These are phyloP conservation scores for Herpailurus yagouaroundi DNA, from an alignment of 2,113 vertebrate species.

Conservation along the genomic window DNA sequence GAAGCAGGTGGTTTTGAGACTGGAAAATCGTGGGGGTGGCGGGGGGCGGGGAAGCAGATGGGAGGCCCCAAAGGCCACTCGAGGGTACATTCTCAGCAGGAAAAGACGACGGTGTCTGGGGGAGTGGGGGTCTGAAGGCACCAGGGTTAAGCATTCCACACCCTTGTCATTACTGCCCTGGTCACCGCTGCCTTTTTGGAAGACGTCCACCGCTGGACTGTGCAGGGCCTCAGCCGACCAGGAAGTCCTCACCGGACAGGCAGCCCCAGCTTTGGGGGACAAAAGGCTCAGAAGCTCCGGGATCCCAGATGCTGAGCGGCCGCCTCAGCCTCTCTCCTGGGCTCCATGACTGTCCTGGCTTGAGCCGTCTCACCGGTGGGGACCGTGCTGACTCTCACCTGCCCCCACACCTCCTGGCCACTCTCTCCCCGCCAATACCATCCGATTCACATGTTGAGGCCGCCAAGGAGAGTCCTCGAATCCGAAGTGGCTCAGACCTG, in stretches of 20 bases:
- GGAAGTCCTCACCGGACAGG: neutral
- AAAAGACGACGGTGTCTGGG: neutral
- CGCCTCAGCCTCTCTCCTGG: neutral
- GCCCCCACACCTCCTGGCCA: neutral
- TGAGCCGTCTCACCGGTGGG: neutral
- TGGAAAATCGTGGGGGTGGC: neutral
- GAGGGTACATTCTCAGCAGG: neutral
- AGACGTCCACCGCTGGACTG: neutral
- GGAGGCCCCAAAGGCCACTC: neutral
- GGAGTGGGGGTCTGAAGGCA: no score
- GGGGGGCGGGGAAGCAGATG: no score
- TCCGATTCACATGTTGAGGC: accelerated
- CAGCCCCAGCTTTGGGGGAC: neutral
- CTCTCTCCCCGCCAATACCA: accelerated
- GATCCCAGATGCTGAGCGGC: neutral
- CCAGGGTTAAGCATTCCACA: no score
- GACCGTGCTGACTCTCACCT: no score
- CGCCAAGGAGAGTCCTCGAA: neutral
- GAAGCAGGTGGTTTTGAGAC: neutral
- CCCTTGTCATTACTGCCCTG: neutral
- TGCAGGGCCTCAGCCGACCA: neutral
- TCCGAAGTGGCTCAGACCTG: neutral
- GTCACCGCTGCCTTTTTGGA: neutral
- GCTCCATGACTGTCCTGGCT: no score
- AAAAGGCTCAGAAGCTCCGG: neutral